These are phyloP conservation scores for Hyphantria cunea DNA, from an alignment of 1,140 invertebrate species.

Conservation along the genomic window DNA sequence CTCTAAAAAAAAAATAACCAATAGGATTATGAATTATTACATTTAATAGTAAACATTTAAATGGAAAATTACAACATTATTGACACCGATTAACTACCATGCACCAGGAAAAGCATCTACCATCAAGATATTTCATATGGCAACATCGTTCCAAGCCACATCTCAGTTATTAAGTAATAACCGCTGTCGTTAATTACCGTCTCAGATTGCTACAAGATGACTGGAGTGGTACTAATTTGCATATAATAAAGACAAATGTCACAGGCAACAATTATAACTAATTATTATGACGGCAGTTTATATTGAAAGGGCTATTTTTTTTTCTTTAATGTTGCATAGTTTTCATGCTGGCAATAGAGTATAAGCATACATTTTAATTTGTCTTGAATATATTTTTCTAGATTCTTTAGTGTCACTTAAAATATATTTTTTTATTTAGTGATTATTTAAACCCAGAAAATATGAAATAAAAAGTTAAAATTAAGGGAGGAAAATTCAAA, in stretches of 20 bases:
- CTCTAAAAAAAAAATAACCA: no score
- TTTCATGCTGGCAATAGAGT: no score
- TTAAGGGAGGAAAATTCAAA: no score
- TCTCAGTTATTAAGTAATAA: slow-evolving; percentile 18
- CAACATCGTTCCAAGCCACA: not conserved
- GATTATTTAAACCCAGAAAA: no score
- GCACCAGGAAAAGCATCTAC: not conserved
- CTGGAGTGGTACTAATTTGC: slow-evolving; percentile 3
- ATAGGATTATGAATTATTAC: no score
- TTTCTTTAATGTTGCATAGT: no score
- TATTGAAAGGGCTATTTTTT: not conserved
- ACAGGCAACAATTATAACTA: slow-evolving; percentile 15
- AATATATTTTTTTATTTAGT: no score
- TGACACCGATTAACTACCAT: not conserved
- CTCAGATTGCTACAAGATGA: slow-evolving; percentile 1
- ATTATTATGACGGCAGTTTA: slow-evolving; percentile 8
- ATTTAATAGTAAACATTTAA: no score
- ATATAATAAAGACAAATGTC: slow-evolving; percentile 30
- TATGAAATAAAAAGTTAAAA: no score
- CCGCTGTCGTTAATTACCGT: slow-evolving; percentile 5
- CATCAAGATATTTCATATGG: slow-evolving; percentile 1
- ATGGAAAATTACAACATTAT: not conserved
- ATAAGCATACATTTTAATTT: no score
- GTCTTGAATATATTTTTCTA: no score
- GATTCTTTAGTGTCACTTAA: no score